Evolutionary conservation across 2,888 invertebrate genomes (phyloP).

Genomic region (Chrysopilus asiliformis): DNA sequence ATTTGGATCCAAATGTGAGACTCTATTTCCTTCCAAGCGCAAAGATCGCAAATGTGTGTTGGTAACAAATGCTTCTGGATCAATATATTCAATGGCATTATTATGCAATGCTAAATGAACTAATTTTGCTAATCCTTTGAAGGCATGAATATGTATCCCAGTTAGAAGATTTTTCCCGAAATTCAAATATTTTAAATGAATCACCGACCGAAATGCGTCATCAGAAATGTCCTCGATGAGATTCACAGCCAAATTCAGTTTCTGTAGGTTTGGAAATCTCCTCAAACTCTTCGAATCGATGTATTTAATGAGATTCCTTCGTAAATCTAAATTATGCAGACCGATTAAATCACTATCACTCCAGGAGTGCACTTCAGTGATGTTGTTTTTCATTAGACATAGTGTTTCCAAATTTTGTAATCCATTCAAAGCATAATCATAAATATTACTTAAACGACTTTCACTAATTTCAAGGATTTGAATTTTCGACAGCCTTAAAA

Average conservation of each 20-base stretch:
- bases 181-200: constrained; percentile 28
- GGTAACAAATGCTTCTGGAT: constrained; percentile 21
- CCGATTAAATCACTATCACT: constrained; percentile 23
- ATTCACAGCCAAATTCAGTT: constrained; percentile 28
- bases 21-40: constrained; percentile 25
- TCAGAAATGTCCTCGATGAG: constrained; percentile 22
- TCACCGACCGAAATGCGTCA: constrained; percentile 19
- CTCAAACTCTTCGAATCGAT: constrained; percentile 21
- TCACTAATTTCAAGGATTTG: constrained; percentile 24
- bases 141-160: constrained; percentile 20
- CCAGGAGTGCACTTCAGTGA: constrained; percentile 27
- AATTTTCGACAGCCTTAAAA: constrained; percentile 22
- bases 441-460: constrained; percentile 20
- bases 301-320: constrained; percentile 23
- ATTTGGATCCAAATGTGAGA: constrained; percentile 24
- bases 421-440: constrained; percentile 28
- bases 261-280: constrained; percentile 28
- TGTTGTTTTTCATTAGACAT: constrained; percentile 27
- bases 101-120: constrained; percentile 24
- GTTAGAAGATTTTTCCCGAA: constrained; percentile 27
- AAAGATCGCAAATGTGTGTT: constrained; percentile 27
- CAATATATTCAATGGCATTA: constrained; percentile 24
- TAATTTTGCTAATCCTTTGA: constrained; percentile 28
- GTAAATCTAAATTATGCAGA: constrained; percentile 25
- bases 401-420: constrained; percentile 23